Conservation (phyloP, 2,888 invertebrate genomes). For the Drosophila multiciliata region DNA sequence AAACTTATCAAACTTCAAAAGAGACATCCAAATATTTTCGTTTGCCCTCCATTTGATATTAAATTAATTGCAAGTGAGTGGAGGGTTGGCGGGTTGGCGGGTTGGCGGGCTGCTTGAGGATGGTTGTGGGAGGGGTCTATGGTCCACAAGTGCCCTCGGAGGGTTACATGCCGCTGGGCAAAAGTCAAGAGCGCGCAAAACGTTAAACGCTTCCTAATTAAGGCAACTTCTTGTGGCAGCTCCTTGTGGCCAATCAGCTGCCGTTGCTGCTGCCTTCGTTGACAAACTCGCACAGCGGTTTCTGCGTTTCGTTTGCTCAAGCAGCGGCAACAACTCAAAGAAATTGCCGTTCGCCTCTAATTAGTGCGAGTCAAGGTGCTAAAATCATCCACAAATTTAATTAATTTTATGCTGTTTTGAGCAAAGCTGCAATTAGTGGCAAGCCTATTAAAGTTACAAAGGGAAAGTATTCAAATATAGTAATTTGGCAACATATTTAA, state of each 20-base stretch:
- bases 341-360: conserved; percentile 74
- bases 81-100: background rate
- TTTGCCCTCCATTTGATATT: conserved; percentile 38
- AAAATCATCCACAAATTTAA: conserved; percentile 67
- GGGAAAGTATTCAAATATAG: background rate
- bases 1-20: conserved; percentile 8
- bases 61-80: conserved; percentile 59
- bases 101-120: no score
- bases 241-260: conserved; percentile 67
- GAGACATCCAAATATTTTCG: conserved; percentile 15
- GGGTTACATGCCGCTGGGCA: conserved; percentile 22
- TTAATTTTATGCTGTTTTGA: conserved; percentile 75
- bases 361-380: conserved; percentile 73
- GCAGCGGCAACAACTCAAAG: conserved; percentile 72
- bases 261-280: conserved; percentile 31
- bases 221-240: conserved; percentile 50
- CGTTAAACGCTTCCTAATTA: conserved; percentile 76
- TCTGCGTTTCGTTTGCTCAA: conserved; percentile 59
- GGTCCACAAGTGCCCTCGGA: background rate
- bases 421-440: conserved; percentile 44
- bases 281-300: conserved; percentile 51
- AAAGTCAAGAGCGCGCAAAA: conserved; percentile 69
- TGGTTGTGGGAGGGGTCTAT: background rate
- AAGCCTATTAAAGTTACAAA: background rate
- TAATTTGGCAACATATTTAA: background rate